Conservation (phyloP, 2,113 vertebrate species). For the Spea multiplicata region DNA sequence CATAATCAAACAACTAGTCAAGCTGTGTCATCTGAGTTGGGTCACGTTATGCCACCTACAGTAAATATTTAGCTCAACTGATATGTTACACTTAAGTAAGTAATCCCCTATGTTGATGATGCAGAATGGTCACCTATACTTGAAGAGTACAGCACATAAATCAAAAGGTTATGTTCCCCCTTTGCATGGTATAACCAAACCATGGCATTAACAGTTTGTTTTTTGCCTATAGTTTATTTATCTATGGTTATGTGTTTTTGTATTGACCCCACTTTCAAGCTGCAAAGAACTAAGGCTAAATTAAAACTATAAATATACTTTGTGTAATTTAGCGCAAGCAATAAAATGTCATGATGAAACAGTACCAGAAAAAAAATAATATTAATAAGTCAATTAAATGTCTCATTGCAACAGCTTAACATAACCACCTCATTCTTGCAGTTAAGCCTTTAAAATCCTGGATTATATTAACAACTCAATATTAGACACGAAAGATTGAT, state of each 20-base stretch:
- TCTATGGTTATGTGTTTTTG: not conserved
- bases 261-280: conserved; percentile 6
- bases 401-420: not conserved
- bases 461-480: not conserved
- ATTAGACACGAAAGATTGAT: too few species aligned
- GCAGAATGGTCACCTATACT: too few species aligned
- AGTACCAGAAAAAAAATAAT: not conserved
- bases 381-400: conserved; percentile 9
- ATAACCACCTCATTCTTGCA: not conserved
- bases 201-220: not conserved
- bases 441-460: not conserved
- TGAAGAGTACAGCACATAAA: too few species aligned
- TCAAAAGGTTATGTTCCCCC: too few species aligned
- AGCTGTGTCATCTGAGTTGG: too few species aligned
- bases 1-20: too few species aligned
- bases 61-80: too few species aligned
- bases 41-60: too few species aligned
- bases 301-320: conserved; percentile 12
- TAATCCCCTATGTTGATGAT: too few species aligned
- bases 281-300: conserved; percentile 21
- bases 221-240: not conserved
- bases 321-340: not conserved
- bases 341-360: conserved; percentile 9
- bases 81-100: too few species aligned
- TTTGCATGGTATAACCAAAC: too few species aligned